Percentiles rank a stretch among this genome's conserved stretches.
phyloP scores from a whole-genome alignment of 2,113 vertebrate species.

The Meriones unguiculatus region DNA sequence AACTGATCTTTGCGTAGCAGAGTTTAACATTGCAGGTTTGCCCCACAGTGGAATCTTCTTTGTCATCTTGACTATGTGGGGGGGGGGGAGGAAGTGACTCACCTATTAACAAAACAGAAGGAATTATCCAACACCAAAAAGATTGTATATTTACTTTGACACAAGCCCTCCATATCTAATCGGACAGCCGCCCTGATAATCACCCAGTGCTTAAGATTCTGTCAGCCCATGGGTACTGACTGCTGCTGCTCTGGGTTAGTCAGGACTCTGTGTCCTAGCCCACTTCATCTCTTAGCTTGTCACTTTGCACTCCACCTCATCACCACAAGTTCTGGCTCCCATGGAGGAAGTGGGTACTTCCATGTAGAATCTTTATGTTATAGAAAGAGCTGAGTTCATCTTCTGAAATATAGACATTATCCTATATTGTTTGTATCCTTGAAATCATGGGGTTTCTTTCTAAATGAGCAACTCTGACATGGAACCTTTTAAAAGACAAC shows the following conservation, averaged over 20 bases:
- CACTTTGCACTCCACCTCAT: background rate
- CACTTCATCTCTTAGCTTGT: conserved; percentile 24
- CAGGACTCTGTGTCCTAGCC: background rate
- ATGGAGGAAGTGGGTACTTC: background rate
- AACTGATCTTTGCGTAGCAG: background rate
- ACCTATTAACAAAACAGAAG: background rate
- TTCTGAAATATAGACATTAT: background rate
- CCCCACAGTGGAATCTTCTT: background rate
- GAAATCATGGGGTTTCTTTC: conserved; percentile 39
- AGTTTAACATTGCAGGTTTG: background rate
- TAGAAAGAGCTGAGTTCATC: background rate
- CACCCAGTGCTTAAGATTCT: background rate
- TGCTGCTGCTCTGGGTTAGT: background rate
- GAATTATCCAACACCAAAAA: background rate
- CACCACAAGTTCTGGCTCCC: background rate
- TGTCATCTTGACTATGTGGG: background rate
- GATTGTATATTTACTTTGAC: background rate
- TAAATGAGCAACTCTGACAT: conserved; percentile 17
- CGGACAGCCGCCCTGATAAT: background rate
- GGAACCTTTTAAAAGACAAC: background rate
- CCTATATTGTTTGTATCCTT: background rate
- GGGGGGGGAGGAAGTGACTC: background rate
- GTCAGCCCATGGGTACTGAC: background rate
- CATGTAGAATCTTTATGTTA: background rate
- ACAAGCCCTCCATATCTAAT: background rate